Conservation (phyloP, 2,888 invertebrate species). For the Petrolisthes manimaculis region DNA sequence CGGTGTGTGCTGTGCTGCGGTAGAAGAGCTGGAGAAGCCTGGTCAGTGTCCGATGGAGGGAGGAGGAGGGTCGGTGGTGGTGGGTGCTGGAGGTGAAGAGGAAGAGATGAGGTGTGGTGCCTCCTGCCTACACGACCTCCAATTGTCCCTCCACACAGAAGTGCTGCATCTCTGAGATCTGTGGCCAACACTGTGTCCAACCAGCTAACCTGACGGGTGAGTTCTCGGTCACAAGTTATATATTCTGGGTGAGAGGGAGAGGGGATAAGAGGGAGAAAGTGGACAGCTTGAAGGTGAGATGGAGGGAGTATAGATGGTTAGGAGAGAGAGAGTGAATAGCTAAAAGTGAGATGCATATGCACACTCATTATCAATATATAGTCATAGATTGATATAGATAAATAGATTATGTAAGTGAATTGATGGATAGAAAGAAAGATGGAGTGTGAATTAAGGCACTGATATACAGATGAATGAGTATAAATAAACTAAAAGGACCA, state of each 20-base stretch:
- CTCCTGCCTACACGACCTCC: slow-evolving; percentile 80
- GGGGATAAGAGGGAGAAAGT: neutral
- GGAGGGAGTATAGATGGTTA: neutral
- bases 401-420: neutral
- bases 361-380: neutral
- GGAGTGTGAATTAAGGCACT: slow-evolving; percentile 21
- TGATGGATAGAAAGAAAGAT: slow-evolving; percentile 35
- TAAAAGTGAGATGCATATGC: neutral
- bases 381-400: neutral
- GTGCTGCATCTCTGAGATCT: slow-evolving; percentile 82
- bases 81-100: slow-evolving; percentile 70
- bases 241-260: neutral
- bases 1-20: slow-evolving; percentile 88
- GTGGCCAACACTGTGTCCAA: slow-evolving; percentile 80
- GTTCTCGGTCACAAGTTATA: slow-evolving; percentile 35
- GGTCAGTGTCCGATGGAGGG: slow-evolving; percentile 78
- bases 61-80: slow-evolving; percentile 27
- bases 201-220: slow-evolving; percentile 81
- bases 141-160: slow-evolving; percentile 87
- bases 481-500: neutral
- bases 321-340: neutral
- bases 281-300: neutral
- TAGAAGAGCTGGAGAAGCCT: slow-evolving; percentile 81
- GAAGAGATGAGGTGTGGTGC: slow-evolving; percentile 75
- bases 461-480: neutral